These are phyloP conservation scores for Regulus satrapa DNA, from an alignment of 2,113 vertebrate genomes.

Conservation along the genomic window DNA sequence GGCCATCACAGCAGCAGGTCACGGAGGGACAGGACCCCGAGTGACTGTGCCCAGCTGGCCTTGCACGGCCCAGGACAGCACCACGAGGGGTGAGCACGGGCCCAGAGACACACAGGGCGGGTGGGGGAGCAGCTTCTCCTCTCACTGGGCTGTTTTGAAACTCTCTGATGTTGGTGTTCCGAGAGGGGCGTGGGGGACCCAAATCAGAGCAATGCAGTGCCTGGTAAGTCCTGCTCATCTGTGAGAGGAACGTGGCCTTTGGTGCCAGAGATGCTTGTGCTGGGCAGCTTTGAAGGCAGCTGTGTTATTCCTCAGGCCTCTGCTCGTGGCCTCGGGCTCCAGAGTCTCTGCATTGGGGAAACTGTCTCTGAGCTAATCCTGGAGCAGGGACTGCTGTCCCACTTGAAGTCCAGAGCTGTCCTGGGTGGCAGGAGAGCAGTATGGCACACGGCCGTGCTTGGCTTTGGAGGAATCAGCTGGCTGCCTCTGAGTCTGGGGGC, in stretches of 20 bases:
- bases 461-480: not conserved
- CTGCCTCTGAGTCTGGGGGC: not conserved
- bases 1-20: not conserved
- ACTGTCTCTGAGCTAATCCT: not conserved
- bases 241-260: rapidly evolving
- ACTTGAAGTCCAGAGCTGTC: not conserved
- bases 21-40: not conserved
- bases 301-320: not conserved
- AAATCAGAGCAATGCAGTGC: not conserved
- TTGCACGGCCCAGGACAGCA: not conserved
- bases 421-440: not conserved
- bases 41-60: not conserved
- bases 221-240: not conserved
- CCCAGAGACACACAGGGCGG: rapidly evolving
- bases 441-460: not conserved
- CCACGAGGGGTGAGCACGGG: not conserved
- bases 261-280: not conserved
- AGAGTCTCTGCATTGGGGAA: not conserved
- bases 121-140: not conserved
- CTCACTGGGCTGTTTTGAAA: not conserved
- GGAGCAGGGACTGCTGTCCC: not conserved
- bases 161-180: not conserved
- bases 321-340: not conserved
- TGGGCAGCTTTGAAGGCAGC: not conserved
- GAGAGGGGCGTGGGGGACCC: not conserved